Conservation (phyloP, 2,888 invertebrate species). For the Pterobdella sp. region DNA sequence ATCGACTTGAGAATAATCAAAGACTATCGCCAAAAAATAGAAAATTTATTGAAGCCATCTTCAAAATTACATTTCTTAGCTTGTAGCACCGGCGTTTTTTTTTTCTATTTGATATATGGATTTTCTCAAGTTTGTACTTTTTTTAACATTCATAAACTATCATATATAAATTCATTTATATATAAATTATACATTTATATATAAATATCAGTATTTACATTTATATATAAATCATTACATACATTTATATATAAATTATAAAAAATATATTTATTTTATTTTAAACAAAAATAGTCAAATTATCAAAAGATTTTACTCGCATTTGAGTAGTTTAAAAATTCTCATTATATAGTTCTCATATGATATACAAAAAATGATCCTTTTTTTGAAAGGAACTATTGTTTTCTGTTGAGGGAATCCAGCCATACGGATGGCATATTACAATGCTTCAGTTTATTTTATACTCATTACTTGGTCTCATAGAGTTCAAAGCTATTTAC, state of each 20-base stretch:
- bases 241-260: not conserved
- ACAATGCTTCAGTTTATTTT: slow-evolving; percentile 83
- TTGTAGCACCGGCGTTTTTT: slow-evolving; percentile 71
- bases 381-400: slow-evolving; percentile 64
- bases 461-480: slow-evolving; percentile 70
- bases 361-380: not conserved
- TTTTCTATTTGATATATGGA: slow-evolving; percentile 81
- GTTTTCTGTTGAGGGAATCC: slow-evolving; percentile 79
- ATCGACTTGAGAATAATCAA: too few species aligned
- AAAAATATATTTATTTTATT: not conserved
- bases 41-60: slow-evolving; percentile 53
- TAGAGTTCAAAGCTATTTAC: slow-evolving; percentile 62
- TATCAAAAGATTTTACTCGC: too few species aligned
- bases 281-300: too few species aligned
- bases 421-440: slow-evolving; percentile 81
- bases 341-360: not conserved
- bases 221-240: not conserved
- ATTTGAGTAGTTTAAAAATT: too few species aligned
- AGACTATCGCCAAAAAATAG: too few species aligned
- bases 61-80: slow-evolving; percentile 65
- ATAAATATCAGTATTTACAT: not conserved
- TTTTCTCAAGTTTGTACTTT: slow-evolving; percentile 60
- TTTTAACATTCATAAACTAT: too few species aligned
- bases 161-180: slow-evolving; percentile 27
- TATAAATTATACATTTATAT: slow-evolving; percentile 12